Evolutionary conservation across 2,888 invertebrate genomes (phyloP).

Genomic region (Digitonthophagus gazella): DNA sequence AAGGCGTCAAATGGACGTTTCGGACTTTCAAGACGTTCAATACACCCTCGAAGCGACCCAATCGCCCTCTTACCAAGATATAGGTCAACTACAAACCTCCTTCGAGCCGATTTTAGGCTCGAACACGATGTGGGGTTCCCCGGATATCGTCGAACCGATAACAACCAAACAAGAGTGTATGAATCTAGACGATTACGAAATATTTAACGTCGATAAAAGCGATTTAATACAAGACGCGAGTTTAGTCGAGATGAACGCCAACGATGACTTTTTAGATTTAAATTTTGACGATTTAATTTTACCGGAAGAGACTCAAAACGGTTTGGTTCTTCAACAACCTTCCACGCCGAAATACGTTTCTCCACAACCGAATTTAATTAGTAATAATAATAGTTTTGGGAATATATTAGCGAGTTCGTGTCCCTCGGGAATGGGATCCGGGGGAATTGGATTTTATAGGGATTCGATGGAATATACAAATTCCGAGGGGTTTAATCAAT

Average conservation of each 20-base stretch:
- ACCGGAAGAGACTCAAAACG: slow-evolving; percentile 63
- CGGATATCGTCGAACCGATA: slow-evolving; percentile 35
- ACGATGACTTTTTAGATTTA: slow-evolving; percentile 80
- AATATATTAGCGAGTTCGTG: slow-evolving; percentile 38
- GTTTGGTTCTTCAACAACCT: slow-evolving; percentile 13
- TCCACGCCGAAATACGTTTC: slow-evolving; percentile 17
- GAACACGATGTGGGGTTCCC: slow-evolving; percentile 52
- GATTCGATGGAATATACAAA: slow-evolving; percentile 27
- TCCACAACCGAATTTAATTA: slow-evolving; percentile 18
- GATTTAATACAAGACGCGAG: slow-evolving; percentile 81
- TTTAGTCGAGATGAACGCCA: slow-evolving; percentile 80
- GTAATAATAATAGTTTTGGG: slow-evolving; percentile 24
- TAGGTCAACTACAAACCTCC: slow-evolving; percentile 46
- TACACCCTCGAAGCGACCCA: slow-evolving; percentile 59
- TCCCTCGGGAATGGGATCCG: slow-evolving; percentile 39
- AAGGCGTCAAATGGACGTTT: slow-evolving; percentile 50
- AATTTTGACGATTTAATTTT: slow-evolving; percentile 82
- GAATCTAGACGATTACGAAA: slow-evolving; percentile 83
- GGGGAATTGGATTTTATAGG: slow-evolving; percentile 38
- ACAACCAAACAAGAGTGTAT: slow-evolving; percentile 50
- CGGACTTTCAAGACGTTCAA: slow-evolving; percentile 54
- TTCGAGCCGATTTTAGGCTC: slow-evolving; percentile 49
- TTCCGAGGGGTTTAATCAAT: not conserved
- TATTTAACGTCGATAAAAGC: slow-evolving; percentile 84
- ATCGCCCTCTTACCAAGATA: slow-evolving; percentile 55